Conservation (phyloP, 2,113 vertebrate genomes). For the Ammodramus savannarum region DNA sequence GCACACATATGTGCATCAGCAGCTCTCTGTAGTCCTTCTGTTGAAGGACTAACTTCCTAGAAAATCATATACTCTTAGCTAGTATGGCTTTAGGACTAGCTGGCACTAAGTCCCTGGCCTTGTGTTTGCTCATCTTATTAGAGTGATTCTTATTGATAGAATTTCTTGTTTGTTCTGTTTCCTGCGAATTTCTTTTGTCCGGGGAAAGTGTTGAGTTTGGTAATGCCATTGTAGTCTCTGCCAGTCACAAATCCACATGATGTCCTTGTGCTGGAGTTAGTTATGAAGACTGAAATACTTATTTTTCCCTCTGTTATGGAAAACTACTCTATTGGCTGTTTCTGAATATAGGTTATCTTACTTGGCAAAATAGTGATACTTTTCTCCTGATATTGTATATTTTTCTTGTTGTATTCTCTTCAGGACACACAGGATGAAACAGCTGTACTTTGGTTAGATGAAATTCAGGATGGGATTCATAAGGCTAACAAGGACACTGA, state of each 20-base stretch:
- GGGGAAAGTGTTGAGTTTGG: neutral
- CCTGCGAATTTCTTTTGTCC: neutral
- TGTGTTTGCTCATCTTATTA: neutral
- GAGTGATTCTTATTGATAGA: neutral
- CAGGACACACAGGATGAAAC: conserved; percentile 94
- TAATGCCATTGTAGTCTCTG: neutral
- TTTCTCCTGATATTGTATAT: neutral
- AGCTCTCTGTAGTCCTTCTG: neutral
- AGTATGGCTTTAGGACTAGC: neutral
- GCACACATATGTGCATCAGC: rapidly evolving
- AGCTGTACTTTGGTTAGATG: conserved; percentile 95
- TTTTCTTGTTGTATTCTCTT: neutral
- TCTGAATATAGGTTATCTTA: neutral
- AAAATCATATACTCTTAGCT: neutral
- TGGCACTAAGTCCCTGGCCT: neutral
- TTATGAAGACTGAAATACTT: neutral
- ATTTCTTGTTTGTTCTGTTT: neutral
- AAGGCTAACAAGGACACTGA: conserved; percentile 89
- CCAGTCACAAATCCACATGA: neutral
- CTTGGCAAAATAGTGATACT: neutral
- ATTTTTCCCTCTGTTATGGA: neutral
- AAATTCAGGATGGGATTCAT: conserved; percentile 91
- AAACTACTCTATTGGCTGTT: neutral
- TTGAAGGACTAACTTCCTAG: neutral
- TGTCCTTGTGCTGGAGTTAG: neutral